Conservation (phyloP, 1,140 invertebrate species). For the Aphidius gifuensis region DNA sequence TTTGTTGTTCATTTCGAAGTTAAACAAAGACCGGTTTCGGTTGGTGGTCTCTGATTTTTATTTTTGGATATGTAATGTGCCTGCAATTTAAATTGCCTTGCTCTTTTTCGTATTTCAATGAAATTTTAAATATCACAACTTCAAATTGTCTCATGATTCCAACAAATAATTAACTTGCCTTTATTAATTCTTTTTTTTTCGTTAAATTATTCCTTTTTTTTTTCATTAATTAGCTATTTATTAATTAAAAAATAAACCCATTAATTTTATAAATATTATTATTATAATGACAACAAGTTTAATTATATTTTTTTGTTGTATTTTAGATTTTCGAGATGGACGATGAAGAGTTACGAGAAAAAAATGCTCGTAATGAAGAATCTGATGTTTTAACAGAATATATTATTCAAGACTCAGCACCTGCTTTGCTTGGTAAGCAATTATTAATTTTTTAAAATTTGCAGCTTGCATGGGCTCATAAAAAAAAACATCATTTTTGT, state of each 20-base stretch:
- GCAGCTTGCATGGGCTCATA: not conserved
- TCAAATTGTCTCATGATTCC: too few species aligned
- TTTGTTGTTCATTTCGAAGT: too few species aligned
- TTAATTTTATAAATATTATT: not conserved
- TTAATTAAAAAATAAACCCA: not conserved
- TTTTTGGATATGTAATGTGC: too few species aligned
- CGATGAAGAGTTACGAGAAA: constrained; percentile 21
- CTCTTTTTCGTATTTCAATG: too few species aligned
- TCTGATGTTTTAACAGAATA: constrained; percentile 15
- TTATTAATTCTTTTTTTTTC: too few species aligned
- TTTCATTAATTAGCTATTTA: too few species aligned
- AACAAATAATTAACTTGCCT: too few species aligned
- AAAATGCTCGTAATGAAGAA: constrained; percentile 17
- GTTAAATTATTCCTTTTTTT: too few species aligned
- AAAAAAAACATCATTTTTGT: not conserved
- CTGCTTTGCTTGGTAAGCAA: constrained; percentile 20
- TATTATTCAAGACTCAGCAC: constrained; percentile 11
- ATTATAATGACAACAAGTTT: not conserved
- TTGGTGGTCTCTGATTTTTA: too few species aligned
- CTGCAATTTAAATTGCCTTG: too few species aligned
- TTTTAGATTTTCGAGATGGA: constrained; percentile 23
- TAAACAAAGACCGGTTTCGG: too few species aligned
- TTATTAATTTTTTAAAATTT: constrained; percentile 1
- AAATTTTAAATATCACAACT: too few species aligned
- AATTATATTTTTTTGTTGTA: constrained; percentile 7